phyloP scores from a whole-genome alignment of 2,113 vertebrate genomes.

The Elaphurus davidianus region DNA sequence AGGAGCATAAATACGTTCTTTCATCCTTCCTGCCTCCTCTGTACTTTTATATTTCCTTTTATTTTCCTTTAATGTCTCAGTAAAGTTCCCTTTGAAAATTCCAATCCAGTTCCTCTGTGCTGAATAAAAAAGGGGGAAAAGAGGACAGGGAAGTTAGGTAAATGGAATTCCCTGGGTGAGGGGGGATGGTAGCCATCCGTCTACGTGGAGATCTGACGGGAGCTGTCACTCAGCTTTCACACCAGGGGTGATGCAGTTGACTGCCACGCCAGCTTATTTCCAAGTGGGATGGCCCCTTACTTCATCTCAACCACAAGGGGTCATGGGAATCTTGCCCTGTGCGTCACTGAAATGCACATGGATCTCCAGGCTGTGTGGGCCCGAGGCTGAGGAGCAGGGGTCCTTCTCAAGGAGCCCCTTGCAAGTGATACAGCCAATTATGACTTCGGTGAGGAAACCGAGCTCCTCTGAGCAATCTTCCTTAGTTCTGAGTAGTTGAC shows the following conservation, averaged over 20 bases:
- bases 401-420: neutral
- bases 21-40: conserved; percentile 29
- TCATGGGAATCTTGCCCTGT: neutral
- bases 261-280: neutral
- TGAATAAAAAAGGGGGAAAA: neutral
- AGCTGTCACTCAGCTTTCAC: neutral
- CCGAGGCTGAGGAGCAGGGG: neutral
- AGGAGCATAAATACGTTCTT: neutral
- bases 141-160: neutral
- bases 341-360: neutral
- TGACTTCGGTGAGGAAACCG: neutral
- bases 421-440: neutral
- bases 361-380: neutral
- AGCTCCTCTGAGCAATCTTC: neutral
- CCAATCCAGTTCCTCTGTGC: neutral
- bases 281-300: neutral
- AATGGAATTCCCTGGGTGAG: neutral
- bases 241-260: neutral
- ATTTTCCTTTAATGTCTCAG: conserved; percentile 63
- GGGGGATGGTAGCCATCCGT: neutral
- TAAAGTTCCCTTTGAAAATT: conserved; percentile 59
- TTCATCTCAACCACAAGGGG: neutral
- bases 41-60: conserved; percentile 44
- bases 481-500: neutral
- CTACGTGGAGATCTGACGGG: neutral